Evolutionary conservation across 2,888 invertebrate genomes (phyloP).

Genomic region (Harpalus rubripes): DNA sequence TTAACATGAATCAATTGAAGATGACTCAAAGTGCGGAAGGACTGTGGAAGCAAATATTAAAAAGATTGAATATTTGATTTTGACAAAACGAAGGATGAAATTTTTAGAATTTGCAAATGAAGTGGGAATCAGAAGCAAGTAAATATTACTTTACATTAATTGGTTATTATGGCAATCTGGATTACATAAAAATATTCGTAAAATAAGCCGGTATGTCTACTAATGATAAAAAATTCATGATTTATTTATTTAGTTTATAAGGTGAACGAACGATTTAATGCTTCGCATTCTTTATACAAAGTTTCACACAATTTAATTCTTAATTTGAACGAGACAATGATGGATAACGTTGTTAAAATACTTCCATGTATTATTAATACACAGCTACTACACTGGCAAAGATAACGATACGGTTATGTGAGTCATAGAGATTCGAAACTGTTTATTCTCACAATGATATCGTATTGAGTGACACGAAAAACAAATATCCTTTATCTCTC

Average conservation of each 20-base stretch:
- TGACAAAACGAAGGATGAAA: too few species aligned
- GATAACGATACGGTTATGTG: neutral
- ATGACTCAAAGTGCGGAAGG: too few species aligned
- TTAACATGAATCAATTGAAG: too few species aligned
- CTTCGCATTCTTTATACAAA: neutral
- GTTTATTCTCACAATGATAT: constrained; percentile 6
- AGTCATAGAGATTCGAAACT: neutral
- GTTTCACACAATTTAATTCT: constrained; percentile 6
- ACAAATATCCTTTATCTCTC: constrained; percentile 6
- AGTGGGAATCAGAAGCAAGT: too few species aligned
- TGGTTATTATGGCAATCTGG: too few species aligned
- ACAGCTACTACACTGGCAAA: neutral
- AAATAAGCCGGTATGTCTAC: too few species aligned
- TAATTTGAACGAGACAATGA: neutral
- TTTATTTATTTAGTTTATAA: neutral
- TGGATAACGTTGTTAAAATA: constrained; percentile 6
- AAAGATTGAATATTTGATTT: too few species aligned
- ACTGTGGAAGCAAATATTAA: too few species aligned
- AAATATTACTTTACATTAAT: too few species aligned
- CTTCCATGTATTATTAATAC: constrained; percentile 6
- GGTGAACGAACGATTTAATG: neutral
- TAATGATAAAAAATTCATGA: neutral
- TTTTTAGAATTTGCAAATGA: too few species aligned
- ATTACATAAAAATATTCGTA: too few species aligned
- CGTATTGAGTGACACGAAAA: neutral